A percentile compares a stretch with the other conserved stretches of the same genome.
These are phyloP conservation scores for Mellilla xanthometata DNA, from an alignment of 2,888 invertebrate species.

Conservation along the genomic window DNA sequence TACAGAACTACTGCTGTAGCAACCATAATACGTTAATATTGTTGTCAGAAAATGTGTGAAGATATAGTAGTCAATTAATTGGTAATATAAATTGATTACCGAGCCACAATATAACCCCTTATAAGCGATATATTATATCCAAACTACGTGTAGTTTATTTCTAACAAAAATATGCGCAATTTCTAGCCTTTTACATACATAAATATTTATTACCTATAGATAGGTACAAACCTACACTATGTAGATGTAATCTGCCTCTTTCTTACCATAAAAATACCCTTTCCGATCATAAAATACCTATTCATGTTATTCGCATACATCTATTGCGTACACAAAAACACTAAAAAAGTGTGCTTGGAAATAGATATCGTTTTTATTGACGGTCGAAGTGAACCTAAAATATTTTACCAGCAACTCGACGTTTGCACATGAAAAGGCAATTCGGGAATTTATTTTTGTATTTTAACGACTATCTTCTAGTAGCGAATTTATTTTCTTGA, in stretches of 20 bases:
- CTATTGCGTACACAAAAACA: constrained; percentile 7
- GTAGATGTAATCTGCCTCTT: constrained; percentile 11
- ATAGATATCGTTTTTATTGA: constrained; percentile 20
- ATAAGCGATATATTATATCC: too few species aligned
- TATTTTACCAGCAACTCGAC: constrained; percentile 8
- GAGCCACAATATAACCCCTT: too few species aligned
- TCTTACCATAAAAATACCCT: constrained; percentile 6
- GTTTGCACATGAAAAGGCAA: constrained; percentile 6
- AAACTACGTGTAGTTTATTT: too few species aligned
- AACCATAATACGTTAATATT: too few species aligned
- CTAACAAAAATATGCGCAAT: too few species aligned
- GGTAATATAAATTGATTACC: too few species aligned
- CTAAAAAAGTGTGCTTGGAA: constrained; percentile 14
- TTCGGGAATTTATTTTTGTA: constrained; percentile 4
- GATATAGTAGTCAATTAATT: too few species aligned
- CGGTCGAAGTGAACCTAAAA: constrained; percentile 7
- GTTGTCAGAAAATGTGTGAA: too few species aligned
- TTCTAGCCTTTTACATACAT: background rate
- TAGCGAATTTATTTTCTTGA: too few species aligned
- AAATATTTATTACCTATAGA: constrained; percentile 1
- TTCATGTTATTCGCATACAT: constrained; percentile 16
- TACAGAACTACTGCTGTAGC: too few species aligned
- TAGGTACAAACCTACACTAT: constrained; percentile 13
- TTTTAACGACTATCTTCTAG: background rate
- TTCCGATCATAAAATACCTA: constrained; percentile 14